Conservation (phyloP, 2,888 invertebrate genomes). For the Chelonus formosanus region DNA sequence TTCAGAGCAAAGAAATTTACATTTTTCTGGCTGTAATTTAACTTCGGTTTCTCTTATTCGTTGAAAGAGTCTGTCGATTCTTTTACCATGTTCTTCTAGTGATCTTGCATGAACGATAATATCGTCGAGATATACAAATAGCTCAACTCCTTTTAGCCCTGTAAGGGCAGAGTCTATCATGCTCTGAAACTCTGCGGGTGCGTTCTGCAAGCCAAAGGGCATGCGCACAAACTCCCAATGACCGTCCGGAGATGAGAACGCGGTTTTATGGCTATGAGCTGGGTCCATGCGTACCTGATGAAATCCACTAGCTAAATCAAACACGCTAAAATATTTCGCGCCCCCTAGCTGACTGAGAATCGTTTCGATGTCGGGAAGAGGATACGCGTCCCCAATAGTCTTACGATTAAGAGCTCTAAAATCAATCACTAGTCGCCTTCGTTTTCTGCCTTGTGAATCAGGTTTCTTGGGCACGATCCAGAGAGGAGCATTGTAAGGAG, state of each 20-base stretch:
- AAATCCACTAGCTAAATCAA: constrained; percentile 2
- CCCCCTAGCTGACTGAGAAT: too few species aligned
- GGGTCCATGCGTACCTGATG: constrained; percentile 1
- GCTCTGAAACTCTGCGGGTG: not conserved
- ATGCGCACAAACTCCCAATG: constrained; percentile 1
- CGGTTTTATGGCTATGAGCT: too few species aligned
- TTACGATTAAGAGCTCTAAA: not conserved
- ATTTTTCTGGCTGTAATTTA: not conserved
- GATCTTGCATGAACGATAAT: not conserved
- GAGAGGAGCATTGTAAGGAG: not conserved
- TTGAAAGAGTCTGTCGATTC: not conserved
- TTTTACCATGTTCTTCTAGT: not conserved
- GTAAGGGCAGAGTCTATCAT: too few species aligned
- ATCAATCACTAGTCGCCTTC: constrained; percentile 2
- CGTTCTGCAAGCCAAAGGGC: too few species aligned
- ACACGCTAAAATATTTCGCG: not conserved
- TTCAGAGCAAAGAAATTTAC: not conserved
- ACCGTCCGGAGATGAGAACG: not conserved
- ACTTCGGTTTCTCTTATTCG: not conserved
- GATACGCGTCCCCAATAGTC: too few species aligned
- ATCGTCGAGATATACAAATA: too few species aligned
- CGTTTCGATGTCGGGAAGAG: not conserved
- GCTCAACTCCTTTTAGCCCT: too few species aligned
- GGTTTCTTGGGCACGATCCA: constrained; percentile 10
- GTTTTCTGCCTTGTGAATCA: not conserved